Evolutionary conservation across 2,113 vertebrate species (phyloP), one percentile per base, ranked within the genome.

Genomic region (Redunca redunca): DNA sequence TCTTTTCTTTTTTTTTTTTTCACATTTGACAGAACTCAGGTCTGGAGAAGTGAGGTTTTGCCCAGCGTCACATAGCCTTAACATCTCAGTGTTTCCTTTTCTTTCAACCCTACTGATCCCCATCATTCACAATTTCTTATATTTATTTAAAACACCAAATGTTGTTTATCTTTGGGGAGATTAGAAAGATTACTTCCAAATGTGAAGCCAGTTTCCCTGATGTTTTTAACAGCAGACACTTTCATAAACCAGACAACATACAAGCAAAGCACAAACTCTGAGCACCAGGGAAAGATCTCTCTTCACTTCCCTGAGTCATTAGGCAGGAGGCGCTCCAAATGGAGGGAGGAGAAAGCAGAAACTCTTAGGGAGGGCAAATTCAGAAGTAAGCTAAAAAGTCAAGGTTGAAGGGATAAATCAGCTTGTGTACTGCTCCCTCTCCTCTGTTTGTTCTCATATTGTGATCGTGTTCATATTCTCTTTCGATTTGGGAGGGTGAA

Each of bases 161-260:
- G 80, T 23, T 97, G n/a, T 93, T 98, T 97, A 91, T 92, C 80
- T 90, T 86, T 85, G 57, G 53, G 58, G 64, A 95, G 48, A 91
- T 81, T 64, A 74, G 58, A 92, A 97, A 96, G 64, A 96, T 96
- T 87, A 90, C 87, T 96, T 97, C 40, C 85, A 97, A 96, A 93
- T 91, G 74, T 93, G 60, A 93, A 96, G 80, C 52, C 30, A 58
- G 36, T 78, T 90, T 95, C 40, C 25, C 48, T 84, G n/a, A 94
- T 64, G 23, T 84, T 77, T 60, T 58, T 86, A 90, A 95, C 57
- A 97, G 60, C 96, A 40, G 40, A 90, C 90, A 40, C 58, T 60
- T 87, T 96, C 92, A 58, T 25, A 90, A 97, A 91, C 57, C 43
- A 64, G 60, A 91, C n/a, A 80, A 92, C 5, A 17, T 95, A 82